Evolutionary conservation across 2,888 invertebrate genomes (phyloP), one percentile per base, ranked within the genome.

Genomic region (Hydrotaea cyrtoneurina): DNA sequence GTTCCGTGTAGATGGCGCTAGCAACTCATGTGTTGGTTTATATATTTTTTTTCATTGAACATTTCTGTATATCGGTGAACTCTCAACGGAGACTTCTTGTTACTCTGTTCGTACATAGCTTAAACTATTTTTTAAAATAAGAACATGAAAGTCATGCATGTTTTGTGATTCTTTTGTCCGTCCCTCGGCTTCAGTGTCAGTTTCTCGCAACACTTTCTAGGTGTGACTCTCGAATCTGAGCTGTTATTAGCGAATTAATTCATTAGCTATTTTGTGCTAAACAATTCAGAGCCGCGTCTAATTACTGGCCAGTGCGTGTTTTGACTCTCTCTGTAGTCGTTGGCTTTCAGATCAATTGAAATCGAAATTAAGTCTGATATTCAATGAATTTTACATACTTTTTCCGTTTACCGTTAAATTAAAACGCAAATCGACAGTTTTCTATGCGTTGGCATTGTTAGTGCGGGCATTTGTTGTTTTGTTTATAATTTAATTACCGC

Each of bases 401-500:
- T 15, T 73, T 55, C 3, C 39, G 57, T 55, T 4, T 73, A 21
- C 55, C 72, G 55, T 73, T 73, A 57, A 73, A 73, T 73, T 73
- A 73, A 73, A 39, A 23, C 73, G 57, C 43, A 73, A 57, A 39
- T 73, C 31, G 21, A 72, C 31, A 73, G 23, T 73, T 19, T 72
- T 57, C 31, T 59, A 15, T 26, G 23, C 19, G 59, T 26, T 21
- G 17, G 17, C 31, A 8, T 36, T 64, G 31, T 64, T 64, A 36
- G 7, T 64, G 36, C 10, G 4, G 7, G 36, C 11, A 2, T 8
- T 21, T 57, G 55, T 57, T 31, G 26, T 26, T 62, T 19, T 23
- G 11, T 57, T 39, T 73, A 73, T 57, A 73, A 73, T 73, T 73
- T 73, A 73, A 73, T 73, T 73, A 43, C 57, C 43, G 19, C 72